phyloP scores from a whole-genome alignment of 2,888 invertebrate genomes.

The Pterostichus madidus region DNA sequence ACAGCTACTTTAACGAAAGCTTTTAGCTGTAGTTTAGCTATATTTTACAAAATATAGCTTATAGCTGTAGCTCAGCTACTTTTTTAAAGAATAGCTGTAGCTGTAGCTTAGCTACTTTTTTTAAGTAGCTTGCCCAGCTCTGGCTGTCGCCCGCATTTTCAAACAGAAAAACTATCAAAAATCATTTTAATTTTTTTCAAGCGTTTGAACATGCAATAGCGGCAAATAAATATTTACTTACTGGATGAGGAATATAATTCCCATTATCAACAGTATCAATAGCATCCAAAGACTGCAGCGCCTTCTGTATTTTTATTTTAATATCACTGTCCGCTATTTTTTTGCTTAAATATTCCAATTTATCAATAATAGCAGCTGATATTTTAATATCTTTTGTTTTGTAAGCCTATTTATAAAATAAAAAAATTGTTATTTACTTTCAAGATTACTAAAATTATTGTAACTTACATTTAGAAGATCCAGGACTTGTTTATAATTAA shows the following conservation, averaged over 20 bases:
- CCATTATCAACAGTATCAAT: constrained; percentile 48
- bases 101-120: too few relatives aligned
- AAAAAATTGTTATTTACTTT: not conserved
- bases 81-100: too few relatives aligned
- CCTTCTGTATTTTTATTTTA: constrained; percentile 48
- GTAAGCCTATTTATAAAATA: constrained; percentile 70
- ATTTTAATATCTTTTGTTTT: constrained; percentile 70
- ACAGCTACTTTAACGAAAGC: too few relatives aligned
- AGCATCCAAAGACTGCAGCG: constrained; percentile 38
- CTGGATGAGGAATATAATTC: constrained; percentile 79
- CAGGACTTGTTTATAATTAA: constrained; percentile 76
- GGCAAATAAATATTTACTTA: constrained; percentile 70
- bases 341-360: constrained; percentile 65
- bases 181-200: too few relatives aligned
- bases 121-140: too few relatives aligned
- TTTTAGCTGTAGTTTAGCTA: too few relatives aligned
- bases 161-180: too few relatives aligned
- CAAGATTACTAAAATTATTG: constrained; percentile 49
- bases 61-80: too few relatives aligned
- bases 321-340: constrained; percentile 50
- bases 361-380: constrained; percentile 69
- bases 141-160: too few relatives aligned
- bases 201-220: too few relatives aligned
- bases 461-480: constrained; percentile 77
- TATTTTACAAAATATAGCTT: too few relatives aligned